Evolutionary conservation across 2,888 invertebrate genomes (phyloP), one percentile per base, ranked within the genome.

Genomic region (Papilio demoleus): DNA sequence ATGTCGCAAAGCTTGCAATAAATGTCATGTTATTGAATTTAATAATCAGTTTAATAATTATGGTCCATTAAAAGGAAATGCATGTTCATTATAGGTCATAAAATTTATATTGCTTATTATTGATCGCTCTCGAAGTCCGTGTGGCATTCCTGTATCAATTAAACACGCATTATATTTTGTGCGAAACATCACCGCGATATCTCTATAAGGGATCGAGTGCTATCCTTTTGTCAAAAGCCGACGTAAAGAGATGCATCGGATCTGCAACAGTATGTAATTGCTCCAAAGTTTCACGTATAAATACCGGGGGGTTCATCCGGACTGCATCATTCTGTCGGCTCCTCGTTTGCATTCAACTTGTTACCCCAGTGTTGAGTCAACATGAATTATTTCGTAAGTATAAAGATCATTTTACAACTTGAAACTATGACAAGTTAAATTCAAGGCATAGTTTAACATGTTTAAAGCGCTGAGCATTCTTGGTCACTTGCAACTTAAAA

Each of bases 351-450:
- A 73, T 74, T 72, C 77, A 77, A 77, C 81, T 81, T 82, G 77
- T 73, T 80, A 75, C 76, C 77, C 71, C 76, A 76, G 76, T 64
- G 45, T 76, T 74, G 68, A 70, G 68, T 76, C 80, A 88, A 81
- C 79, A 93, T 93, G 93, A 89, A 87, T 81, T 83, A 78, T 79
- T 75, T 87, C 77, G 93, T 93, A 84, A 93, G 93, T 90, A 77
- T 68, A 22, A 65, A 53, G 17, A 34, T 12, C 12, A 19, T 42
- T 60, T 47, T 6, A 31, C 5, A 19, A 8, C n/a, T n/a, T 40
- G n/a, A 40, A 22, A 38, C 19, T 12, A 12, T 59, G 17, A 36
- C 4, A n/a, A n/a, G n/a, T n/a, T n/a, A n/a, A n/a, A n/a, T n/a
- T n/a, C n/a, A n/a, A n/a, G n/a, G n/a, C n/a, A n/a, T n/a, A n/a